Conservation (phyloP, 2,113 vertebrate genomes). For the Tretioscincus oriximinensis region DNA sequence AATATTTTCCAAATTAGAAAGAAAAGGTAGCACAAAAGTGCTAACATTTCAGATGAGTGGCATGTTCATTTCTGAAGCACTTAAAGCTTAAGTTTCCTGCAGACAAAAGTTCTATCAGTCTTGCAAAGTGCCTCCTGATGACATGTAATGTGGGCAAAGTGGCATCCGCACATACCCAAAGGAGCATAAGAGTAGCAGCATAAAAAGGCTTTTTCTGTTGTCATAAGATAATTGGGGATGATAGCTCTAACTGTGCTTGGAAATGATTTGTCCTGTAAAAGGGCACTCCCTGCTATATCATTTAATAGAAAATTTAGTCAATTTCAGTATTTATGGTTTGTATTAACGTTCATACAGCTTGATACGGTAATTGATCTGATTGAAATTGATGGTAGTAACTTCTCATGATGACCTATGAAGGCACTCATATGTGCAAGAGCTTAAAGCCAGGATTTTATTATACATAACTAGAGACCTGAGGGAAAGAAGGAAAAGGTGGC, state of each 20-base stretch:
- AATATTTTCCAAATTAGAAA: constrained; percentile 60
- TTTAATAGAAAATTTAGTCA: not conserved
- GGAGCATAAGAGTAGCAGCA: not conserved
- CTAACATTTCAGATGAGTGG: constrained; percentile 30
- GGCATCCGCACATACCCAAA: constrained; percentile 16
- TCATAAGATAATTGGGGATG: not conserved
- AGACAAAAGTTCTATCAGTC: constrained; percentile 58
- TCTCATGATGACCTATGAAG: too few species aligned
- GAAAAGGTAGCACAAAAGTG: constrained; percentile 54
- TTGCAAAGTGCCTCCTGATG: constrained; percentile 33
- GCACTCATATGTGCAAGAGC: too few species aligned
- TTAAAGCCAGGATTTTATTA: too few species aligned
- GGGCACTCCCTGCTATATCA: not conserved
- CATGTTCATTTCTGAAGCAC: constrained; percentile 63
- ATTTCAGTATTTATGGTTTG: not conserved
- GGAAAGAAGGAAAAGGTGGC: too few species aligned
- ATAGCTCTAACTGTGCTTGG: not conserved
- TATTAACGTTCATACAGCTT: not conserved
- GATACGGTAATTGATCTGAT: not conserved
- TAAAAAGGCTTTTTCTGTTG: not conserved
- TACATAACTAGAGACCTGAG: too few species aligned
- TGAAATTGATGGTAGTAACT: not conserved
- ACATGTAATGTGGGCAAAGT: constrained; percentile 42
- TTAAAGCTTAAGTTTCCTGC: constrained; percentile 63
- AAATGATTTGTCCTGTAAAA: not conserved